Evolutionary conservation across 1,140 invertebrate species (phyloP).

Genomic region (Batillaria attramentaria): DNA sequence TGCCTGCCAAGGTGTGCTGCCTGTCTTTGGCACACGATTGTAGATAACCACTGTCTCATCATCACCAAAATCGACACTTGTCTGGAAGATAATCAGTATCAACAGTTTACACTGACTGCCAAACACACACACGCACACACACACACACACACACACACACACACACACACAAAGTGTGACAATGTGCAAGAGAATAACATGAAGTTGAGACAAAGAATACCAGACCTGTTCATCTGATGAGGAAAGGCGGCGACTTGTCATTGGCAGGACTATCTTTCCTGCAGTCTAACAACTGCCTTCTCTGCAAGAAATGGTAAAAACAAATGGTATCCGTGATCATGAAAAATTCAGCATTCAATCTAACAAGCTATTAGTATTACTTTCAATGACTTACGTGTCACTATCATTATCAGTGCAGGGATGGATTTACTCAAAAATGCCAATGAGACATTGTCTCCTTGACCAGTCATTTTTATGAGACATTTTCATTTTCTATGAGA

Average conservation of each 20-base stretch:
- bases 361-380: background rate
- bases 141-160: background rate
- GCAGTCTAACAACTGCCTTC: conserved; percentile 39
- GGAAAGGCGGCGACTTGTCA: conserved; percentile 36
- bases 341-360: too few species aligned
- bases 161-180: background rate
- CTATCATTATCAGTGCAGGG: background rate
- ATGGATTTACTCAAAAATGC: background rate
- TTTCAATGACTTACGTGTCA: background rate
- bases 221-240: conserved; percentile 33
- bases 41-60: conserved; percentile 86
- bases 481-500: too few species aligned
- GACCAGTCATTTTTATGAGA: too few species aligned
- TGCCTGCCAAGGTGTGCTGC: conserved; percentile 97
- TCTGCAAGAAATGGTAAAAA: conserved; percentile 29
- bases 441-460: background rate
- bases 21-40: conserved; percentile 98
- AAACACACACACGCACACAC: too few species aligned
- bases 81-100: conserved; percentile 39
- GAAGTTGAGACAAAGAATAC: background rate
- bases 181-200: background rate
- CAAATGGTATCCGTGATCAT: background rate
- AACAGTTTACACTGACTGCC: background rate
- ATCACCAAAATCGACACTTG: conserved; percentile 37
- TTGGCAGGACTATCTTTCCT: conserved; percentile 40